Percentiles rank a stretch among this genome's conserved stretches.
Conservation (phyloP, 2,113 vertebrate species). For the Petaurus breviceps region DNA sequence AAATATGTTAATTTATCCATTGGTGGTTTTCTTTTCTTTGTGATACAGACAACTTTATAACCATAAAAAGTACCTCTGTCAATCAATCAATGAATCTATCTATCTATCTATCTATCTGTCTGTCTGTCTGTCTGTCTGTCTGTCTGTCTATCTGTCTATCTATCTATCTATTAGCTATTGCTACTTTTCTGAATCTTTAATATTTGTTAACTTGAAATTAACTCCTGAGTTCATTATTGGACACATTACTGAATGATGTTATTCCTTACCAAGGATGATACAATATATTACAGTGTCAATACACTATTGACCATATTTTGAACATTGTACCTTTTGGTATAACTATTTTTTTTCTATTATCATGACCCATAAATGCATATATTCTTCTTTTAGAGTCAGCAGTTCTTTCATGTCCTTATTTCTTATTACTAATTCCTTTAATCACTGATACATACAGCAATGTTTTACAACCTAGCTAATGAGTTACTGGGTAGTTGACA, state of each 20-base stretch:
- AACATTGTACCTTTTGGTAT: constrained; percentile 79
- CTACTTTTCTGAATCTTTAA: neutral
- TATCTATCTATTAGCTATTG: neutral
- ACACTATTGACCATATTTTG: constrained; percentile 77
- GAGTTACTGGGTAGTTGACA: constrained; percentile 73
- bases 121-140: neutral
- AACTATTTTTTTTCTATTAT: constrained; percentile 60
- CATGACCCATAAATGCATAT: constrained; percentile 74
- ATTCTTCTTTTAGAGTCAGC: constrained; percentile 80
- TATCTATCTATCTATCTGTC: neutral
- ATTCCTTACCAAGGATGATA: constrained; percentile 77
- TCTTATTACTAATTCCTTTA: constrained; percentile 82
- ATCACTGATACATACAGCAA: constrained; percentile 62
- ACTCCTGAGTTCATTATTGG: constrained; percentile 82
- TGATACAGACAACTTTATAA: neutral
- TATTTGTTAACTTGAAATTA: constrained; percentile 72
- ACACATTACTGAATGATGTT: constrained; percentile 79
- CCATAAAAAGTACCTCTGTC: neutral
- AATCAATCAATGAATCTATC: no score
- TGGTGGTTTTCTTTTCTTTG: neutral
- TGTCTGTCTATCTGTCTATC: neutral
- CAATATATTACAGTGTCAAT: constrained; percentile 80
- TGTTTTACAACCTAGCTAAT: constrained; percentile 78
- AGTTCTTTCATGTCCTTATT: constrained; percentile 75
- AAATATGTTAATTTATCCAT: neutral